Conservation (phyloP, 2,113 vertebrate species). For the Sylvilagus bachmani region DNA sequence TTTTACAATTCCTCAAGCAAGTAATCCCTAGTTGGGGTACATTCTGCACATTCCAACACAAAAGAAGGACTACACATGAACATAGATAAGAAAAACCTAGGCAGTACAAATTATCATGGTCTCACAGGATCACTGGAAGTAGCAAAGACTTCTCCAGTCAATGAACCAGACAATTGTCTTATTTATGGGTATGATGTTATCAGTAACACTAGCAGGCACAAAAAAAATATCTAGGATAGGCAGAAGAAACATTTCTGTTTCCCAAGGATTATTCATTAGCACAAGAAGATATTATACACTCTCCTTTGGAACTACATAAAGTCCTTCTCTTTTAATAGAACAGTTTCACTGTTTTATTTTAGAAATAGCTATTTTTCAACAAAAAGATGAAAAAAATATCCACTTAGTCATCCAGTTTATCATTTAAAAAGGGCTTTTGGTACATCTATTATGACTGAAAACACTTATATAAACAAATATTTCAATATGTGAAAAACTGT, state of each 20-base stretch:
- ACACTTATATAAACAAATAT: not conserved
- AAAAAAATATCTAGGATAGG: not conserved
- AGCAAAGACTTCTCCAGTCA: not conserved
- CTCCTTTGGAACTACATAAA: not conserved
- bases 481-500: not conserved
- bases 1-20: not conserved
- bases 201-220: not conserved
- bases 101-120: not conserved
- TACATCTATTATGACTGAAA: not conserved
- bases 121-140: not conserved
- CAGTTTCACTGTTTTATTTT: slow-evolving; percentile 39
- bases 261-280: not conserved
- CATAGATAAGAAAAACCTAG: not conserved
- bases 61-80: not conserved
- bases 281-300: not conserved
- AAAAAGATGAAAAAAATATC: not conserved
- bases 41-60: not conserved
- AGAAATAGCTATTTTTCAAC: slow-evolving; percentile 15
- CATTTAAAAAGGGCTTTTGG: slow-evolving; percentile 3
- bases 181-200: not conserved
- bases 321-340: slow-evolving; percentile 9
- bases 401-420: not conserved
- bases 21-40: not conserved
- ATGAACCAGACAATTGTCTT: not conserved
- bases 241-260: slow-evolving; percentile 15